Evolutionary conservation across 2,113 vertebrate genomes (phyloP), one percentile per base, ranked within the genome.

Genomic region (Gymnocephalus cernua): DNA sequence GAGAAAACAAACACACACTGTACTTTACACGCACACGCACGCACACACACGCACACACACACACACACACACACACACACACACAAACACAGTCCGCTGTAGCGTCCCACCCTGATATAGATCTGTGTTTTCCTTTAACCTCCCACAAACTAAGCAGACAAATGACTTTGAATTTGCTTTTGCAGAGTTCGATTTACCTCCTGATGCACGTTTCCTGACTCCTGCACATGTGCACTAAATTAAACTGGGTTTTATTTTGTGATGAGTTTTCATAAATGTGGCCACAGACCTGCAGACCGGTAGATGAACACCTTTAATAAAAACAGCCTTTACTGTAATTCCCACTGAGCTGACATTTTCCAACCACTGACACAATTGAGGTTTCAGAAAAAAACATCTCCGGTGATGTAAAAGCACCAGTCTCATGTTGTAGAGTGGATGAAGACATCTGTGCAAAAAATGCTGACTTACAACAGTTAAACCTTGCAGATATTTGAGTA

Each of bases 61-160:
- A n/a, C 70, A 69, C 61, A 53, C 56, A 80, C 57, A 53, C 56
- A 74, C 54, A 75, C 41, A 70, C 45, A 56, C 72, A 53, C 57
- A 63, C 63, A 69, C 19, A 57, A 25, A 38, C 18, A 29, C 19
- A 69, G 73, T 47, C 21, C 9, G 2, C 4, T 53, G 21, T 1
- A 9, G 57, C 16, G 74, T 71, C 77, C 83, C 87, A 41, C 89
- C 89, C 89, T 90, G 92, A 90, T 91, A 79, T 50, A 9, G 21
- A 92, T 89, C 86, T 79, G 54, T 47, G 76, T 81, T 86, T 86
- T 78, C 44, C 72, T 85, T 73, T 86, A 85, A 78, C 58, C n/a
- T 25, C 74, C 84, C 71, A 13, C 62, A 74, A 77, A 38, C 59
- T 32, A 11, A 61, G 56, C 29, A 66, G 65, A 74, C 66, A 83